Evolutionary conservation across 2,113 vertebrate species (phyloP), one percentile per base, ranked within the genome.

Genomic region (Sphaerodactylus townsendi): DNA sequence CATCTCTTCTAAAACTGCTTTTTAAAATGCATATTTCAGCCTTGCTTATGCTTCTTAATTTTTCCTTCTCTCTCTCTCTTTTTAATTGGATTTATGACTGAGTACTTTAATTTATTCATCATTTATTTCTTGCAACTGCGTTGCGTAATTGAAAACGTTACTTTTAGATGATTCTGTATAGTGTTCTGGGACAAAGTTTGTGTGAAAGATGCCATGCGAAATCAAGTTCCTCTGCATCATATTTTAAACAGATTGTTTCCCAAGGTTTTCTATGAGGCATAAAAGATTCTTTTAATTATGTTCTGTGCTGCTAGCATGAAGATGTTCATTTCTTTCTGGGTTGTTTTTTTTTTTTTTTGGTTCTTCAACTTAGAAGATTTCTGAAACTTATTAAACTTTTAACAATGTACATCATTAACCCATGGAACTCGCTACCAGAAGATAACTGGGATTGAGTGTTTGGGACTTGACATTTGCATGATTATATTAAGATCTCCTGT

Each of bases 61-160:
- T 62, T 62, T 62, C 53, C 53, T 62, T 91, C 77, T 88, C 33
- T 82, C 78, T 88, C 82, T 89, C 64, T 77, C 37, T 62, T 53
- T 92, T 85, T 93, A 89, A 48, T 30, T 94, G 88, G 88, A 93
- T 92, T 94, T 94, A 94, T 90, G 81, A 84, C 89, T 81, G 88
- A 91, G 86, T 89, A 41, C 68, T 95, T 93, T 90, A 92, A 92
- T 91, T 92, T 94, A 92, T 94, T 94, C 91, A 92, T 92, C 76
- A 73, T 83, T 83, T 74, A 77, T 88, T 81, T 90, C 93, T 95
- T 94, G 41, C 87, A 92, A 85, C 83, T 89, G 39, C 0, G 19
- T 91, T 92, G 86, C 77, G 64, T 91, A 91, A 92, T 92, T 92
- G 89, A 90, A 89, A 89, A 56, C 46, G n/a, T 86, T 85, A 62